phyloP scores from a whole-genome alignment of 2,797 vertebrate genomes.

The Poecilia wingei region DNA sequence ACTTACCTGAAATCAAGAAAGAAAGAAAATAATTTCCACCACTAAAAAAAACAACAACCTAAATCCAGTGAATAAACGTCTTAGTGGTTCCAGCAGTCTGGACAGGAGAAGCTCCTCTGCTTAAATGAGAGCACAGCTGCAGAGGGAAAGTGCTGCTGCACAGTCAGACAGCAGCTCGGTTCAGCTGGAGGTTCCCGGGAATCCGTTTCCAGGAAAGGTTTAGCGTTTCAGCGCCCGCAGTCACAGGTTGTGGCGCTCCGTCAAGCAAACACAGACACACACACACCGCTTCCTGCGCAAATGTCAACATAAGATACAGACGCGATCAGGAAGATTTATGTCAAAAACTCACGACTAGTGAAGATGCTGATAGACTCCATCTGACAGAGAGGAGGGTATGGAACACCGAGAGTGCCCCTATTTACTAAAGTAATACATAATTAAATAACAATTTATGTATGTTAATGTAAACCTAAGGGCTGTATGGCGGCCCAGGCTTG shows the following conservation, averaged over 20 bases:
- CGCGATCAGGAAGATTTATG: background rate
- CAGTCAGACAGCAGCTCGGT: constrained; percentile 53
- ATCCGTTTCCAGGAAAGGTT: constrained; percentile 76
- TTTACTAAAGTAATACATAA: background rate
- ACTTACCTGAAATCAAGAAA: constrained; percentile 66
- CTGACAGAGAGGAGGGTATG: background rate
- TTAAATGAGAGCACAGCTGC: background rate
- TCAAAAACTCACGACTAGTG: background rate
- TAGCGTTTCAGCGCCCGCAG: constrained; percentile 67
- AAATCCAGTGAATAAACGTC: constrained; percentile 7
- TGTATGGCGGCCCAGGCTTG: too few relatives aligned
- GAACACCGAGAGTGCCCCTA: background rate
- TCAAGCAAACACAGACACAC: background rate
- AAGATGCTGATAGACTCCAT: background rate
- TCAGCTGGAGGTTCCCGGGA: constrained; percentile 68
- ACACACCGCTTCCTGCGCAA: background rate
- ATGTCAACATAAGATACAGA: background rate
- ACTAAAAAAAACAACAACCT: constrained; percentile 7
- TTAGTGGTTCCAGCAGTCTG: background rate
- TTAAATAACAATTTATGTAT: background rate
- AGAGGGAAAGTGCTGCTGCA: constrained; percentile 26
- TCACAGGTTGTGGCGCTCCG: constrained; percentile 11
- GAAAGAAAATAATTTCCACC: constrained; percentile 44
- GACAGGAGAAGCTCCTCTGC: background rate
- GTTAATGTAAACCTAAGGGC: background rate